Base-by-base conservation (phyloP, 1,140 invertebrate species). In the Papilio xuthus region DNA sequence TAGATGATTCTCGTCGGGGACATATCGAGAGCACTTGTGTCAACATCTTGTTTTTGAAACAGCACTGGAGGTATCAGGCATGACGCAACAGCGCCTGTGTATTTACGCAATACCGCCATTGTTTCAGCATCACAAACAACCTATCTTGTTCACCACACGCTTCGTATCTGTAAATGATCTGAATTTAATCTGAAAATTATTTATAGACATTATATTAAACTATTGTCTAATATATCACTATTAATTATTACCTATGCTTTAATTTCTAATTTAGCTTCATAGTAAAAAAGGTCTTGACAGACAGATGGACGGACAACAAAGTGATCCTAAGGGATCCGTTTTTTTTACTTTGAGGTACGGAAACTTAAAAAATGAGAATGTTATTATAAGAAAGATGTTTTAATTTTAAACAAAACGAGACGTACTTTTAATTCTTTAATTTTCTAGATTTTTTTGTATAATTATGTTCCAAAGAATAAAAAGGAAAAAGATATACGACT, bases 1-100 rank as follows among this genome's bases (percentile, higher is more conserved):
- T 63, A 75, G 63, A 81, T 78, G 71, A 79, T 79, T 79, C 53
- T 53, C 53, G 67, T 73, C 3, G 69, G 44, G 63, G 26, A 37
- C 18, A 84, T 60, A 73, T 53, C 53, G 69, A 79, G 73, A 80
- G 79, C 91, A 93, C 87, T 93, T 93, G 91, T 89, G 85, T 89
- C 89, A 91, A 93, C 88, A 92, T 80, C 79, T 84, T 92, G 90
- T 93, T 91, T 89, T 92, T 85, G 85, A 90, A 89, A 84, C 83
- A 79, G 86, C 84, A 88, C 84, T 88, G 85, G 80, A 86, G 86
- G 88, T 81, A 85, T 86, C 81, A 84, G 83, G 80, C 80, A 83
- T 89, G 90, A 91, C 90, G 88, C 86, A 89, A 90, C 81, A 53
- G 44, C 47, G 67, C 76, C 82, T 79, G 79, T 84, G 78, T 90